Conservation (phyloP, 2,797 vertebrate species). For the Philypnodon macrostomus region DNA sequence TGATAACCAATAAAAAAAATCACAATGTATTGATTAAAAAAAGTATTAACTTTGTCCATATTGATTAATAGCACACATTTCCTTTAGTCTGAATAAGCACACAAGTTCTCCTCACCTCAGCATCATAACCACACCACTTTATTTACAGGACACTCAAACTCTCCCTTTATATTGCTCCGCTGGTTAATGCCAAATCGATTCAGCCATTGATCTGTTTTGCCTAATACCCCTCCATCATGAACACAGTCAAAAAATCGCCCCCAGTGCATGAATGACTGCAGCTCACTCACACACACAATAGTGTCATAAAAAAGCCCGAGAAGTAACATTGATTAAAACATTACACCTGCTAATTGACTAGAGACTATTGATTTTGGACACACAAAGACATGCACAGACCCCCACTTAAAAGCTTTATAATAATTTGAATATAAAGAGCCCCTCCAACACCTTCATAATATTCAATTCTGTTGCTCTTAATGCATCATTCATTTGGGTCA, state of each 20-base stretch:
- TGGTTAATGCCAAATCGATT: slow-evolving; percentile 30
- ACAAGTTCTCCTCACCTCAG: too few species aligned
- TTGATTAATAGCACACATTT: too few species aligned
- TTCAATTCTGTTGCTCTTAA: not conserved
- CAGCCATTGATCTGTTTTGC: slow-evolving; percentile 26
- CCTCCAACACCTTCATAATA: not conserved
- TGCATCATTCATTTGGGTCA: slow-evolving; percentile 15
- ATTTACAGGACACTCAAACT: slow-evolving; percentile 3
- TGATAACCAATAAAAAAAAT: too few species aligned
- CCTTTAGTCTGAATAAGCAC: too few species aligned
- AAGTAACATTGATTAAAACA: slow-evolving; percentile 57
- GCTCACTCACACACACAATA: slow-evolving; percentile 9
- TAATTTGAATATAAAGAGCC: not conserved
- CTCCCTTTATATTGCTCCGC: slow-evolving; percentile 2
- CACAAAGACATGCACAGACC: slow-evolving; percentile 5
- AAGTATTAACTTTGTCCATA: too few species aligned
- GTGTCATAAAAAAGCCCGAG: slow-evolving; percentile 8
- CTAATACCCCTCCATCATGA: slow-evolving; percentile 22
- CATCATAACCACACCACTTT: slow-evolving; percentile 1
- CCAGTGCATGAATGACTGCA: not conserved
- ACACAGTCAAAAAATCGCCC: slow-evolving; percentile 3
- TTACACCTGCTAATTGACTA: slow-evolving; percentile 53
- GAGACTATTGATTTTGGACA: slow-evolving; percentile 38
- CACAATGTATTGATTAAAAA: too few species aligned
- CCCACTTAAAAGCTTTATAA: slow-evolving; percentile 4